Evolutionary conservation across 2,797 vertebrate genomes (phyloP).

Genomic region (Thalassophryne amazonica): DNA sequence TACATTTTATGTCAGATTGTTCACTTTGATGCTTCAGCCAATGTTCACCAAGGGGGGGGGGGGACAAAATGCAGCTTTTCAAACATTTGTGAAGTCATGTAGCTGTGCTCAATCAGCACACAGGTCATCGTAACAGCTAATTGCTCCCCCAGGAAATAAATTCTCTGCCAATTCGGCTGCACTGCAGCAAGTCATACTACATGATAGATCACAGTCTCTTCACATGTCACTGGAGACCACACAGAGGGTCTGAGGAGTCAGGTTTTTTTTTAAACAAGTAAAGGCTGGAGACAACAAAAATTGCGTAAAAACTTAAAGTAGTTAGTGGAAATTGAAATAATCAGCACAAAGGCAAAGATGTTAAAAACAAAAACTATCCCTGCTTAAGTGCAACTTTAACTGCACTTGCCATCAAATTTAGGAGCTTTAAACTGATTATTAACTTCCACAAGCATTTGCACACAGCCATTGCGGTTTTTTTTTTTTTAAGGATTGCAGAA

Average conservation of each 20-base stretch:
- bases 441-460: slow-evolving; percentile 42
- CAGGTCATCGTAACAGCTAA: slow-evolving; percentile 68
- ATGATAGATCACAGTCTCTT: slow-evolving; percentile 66
- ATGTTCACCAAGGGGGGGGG: slow-evolving; percentile 11
- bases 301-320: slow-evolving; percentile 54
- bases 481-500: slow-evolving; percentile 33
- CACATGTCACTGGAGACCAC: slow-evolving; percentile 46
- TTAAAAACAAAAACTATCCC: slow-evolving; percentile 31
- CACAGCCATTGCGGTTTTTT: slow-evolving; percentile 39
- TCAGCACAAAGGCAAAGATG: slow-evolving; percentile 45
- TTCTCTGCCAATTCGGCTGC: slow-evolving; percentile 75
- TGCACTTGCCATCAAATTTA: slow-evolving; percentile 41
- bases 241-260: slow-evolving; percentile 52
- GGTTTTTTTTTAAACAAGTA: slow-evolving; percentile 71
- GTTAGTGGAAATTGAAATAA: too few relatives aligned
- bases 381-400: slow-evolving; percentile 49
- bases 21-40: slow-evolving; percentile 46
- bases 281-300: slow-evolving; percentile 73
- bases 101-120: slow-evolving; percentile 54
- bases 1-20: slow-evolving; percentile 67
- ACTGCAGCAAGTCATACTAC: slow-evolving; percentile 77
- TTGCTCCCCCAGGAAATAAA: slow-evolving; percentile 40
- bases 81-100: slow-evolving; percentile 42
- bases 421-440: slow-evolving; percentile 37
- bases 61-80: slow-evolving; percentile 18